Base-by-base conservation (phyloP, 2,113 vertebrate genomes). In the Pipra filicauda region DNA sequence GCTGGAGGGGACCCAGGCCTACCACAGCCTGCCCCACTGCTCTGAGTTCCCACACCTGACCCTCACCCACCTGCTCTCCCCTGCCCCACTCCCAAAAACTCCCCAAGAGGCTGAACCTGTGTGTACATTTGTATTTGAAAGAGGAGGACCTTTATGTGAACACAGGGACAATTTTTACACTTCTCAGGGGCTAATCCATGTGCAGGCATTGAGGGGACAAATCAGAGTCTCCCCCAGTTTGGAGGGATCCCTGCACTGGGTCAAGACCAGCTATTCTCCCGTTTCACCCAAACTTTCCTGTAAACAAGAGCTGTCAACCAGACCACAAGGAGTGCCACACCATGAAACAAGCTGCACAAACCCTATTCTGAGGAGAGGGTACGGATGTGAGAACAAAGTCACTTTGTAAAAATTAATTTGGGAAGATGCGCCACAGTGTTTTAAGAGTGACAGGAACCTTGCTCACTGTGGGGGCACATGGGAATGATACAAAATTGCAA, bases 61-160 rank as follows among this genome's bases (percentile, higher is more conserved):
- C 6, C 2, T 72, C 7, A 3, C 71, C 81, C 79, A 28, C 79
- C 31, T 8, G 7, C 21, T 52, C 13, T 12, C 51, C 58, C 48
- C 61, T 0, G 0, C 28, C 31, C 28, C 2, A 1, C 39, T 65
- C 69, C 77, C 22, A 15, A 31, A 74, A 62, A 30, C 61, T 66
- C 24, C 54, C 55, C 3, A 4, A 18, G 62, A 91, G 21, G n/a
- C 67, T 27, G 79, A 85, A 44, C 51, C 43, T 19, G 6, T 2
- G 2, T 0, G 0, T 4, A 20, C 0, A 0, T 17, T 51, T n/a
- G 1, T 14, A 27, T 51, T 30, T 28, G 31, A 14, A 30, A 85
- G 41, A 61, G 46, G 15, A 65, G 23, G 37, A 66, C 10, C 61
- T 46, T 11, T 26, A 26, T 4, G 2, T 54, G 48, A 75, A 54